Evolutionary conservation across 2,113 vertebrate genomes (phyloP), one percentile per base, ranked within the genome.

Genomic region (Thymallus thymallus): DNA sequence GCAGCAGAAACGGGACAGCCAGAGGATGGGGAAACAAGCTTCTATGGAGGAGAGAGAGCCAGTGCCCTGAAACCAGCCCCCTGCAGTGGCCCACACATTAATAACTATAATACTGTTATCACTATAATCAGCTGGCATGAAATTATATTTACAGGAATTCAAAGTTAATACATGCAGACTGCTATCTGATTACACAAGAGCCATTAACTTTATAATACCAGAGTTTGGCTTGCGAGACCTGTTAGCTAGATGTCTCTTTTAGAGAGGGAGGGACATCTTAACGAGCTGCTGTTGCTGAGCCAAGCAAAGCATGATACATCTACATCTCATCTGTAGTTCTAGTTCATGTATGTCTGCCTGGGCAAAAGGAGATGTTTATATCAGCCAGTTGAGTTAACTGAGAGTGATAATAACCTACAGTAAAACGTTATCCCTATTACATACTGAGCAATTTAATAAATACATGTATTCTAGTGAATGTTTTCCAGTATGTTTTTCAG

Each of bases 171-270:
- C 35, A 68, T 69, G 23, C 65, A 69, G 68, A 41, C 67, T 75
- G 69, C 73, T 63, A 79, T 76, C 60, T 29, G 65, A 73, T 86
- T 80, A 78, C 71, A 48, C 41, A 41, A 73, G 73, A 76, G 65
- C 69, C 32, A 75, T 86, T 80, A 67, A 26, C 68, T 71, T 69
- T 41, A 41, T 13, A 41, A 73, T 64, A 64, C 32, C 22, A 24
- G 68, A 67, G 67, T 56, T 78, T 45, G 55, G 58, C 64, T 73
- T 45, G 24, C 29, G 32, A 61, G 48, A 51, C 16, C 12, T 51
- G 48, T 51, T 51, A 41, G 35, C 9, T 10, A 51, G 12, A 51
- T 51, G 46, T 60, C 41, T 55, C 22, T 14, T 58, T 66, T 77
- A 66, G 61, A 58, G 76, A 74, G 29, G 65, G 46, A 51, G 46